Conservation (phyloP, 2,797 vertebrate genomes). For the Selene dorsalis region DNA sequence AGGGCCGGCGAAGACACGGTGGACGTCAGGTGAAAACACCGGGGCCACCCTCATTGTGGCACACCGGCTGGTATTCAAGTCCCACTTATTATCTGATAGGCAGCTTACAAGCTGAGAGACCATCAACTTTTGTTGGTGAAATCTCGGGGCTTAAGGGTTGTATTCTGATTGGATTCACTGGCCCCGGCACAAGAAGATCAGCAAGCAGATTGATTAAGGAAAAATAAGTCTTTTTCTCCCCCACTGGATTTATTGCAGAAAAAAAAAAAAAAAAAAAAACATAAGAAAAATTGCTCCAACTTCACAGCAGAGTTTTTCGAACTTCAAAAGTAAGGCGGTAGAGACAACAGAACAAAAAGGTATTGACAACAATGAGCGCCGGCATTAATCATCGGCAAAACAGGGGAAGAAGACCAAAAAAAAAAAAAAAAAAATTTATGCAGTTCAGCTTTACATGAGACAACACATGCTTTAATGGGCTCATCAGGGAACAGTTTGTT, state of each 20-base stretch:
- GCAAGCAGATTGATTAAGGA: conserved; percentile 77
- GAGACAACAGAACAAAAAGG: conserved; percentile 49
- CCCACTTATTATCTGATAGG: conserved; percentile 83
- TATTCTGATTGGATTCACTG: conserved; percentile 80
- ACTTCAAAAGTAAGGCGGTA: conserved; percentile 62
- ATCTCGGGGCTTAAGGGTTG: conserved; percentile 79
- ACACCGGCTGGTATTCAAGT: conserved; percentile 74
- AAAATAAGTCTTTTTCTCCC: conserved; percentile 41
- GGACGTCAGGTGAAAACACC: conserved; percentile 80
- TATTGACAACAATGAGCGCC: conserved; percentile 46
- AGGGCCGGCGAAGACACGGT: conserved; percentile 64
- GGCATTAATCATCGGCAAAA: conserved; percentile 34
- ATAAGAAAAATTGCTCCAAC: conserved; percentile 29
- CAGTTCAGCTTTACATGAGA: conserved; percentile 48
- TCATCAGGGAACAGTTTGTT: conserved; percentile 70
- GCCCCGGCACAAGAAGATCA: conserved; percentile 75
- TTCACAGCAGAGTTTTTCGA: conserved; percentile 48
- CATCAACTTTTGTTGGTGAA: conserved; percentile 77
- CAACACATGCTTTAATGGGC: conserved; percentile 61
- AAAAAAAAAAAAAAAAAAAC: conserved; percentile 34
- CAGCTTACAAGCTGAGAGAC: conserved; percentile 81
- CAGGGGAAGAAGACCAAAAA: not conserved
- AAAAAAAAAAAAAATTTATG: conserved; percentile 25
- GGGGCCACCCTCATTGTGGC: conserved; percentile 68
- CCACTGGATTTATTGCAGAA: conserved; percentile 60